Conservation (phyloP, 2,113 vertebrate species). For the Ardeotis arabs region DNA sequence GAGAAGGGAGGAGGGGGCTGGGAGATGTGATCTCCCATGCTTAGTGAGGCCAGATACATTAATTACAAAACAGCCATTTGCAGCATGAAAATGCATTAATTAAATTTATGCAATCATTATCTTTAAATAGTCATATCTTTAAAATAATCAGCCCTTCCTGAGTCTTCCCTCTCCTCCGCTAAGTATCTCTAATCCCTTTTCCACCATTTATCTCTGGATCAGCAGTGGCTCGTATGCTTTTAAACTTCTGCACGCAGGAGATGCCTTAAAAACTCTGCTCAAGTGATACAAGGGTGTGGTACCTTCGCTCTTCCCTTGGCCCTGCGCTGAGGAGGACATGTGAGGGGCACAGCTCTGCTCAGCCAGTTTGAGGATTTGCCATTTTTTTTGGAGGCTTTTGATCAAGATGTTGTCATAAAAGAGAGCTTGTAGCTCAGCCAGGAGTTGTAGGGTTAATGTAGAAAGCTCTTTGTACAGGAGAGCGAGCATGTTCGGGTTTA, state of each 20-base stretch:
- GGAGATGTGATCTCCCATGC: constrained; percentile 81
- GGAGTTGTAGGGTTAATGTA: background rate
- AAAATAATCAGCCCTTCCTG: constrained; percentile 81
- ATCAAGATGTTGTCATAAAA: background rate
- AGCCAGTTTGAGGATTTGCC: background rate
- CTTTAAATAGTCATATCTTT: constrained; percentile 99
- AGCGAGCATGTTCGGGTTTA: background rate
- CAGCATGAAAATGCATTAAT: constrained; percentile 98
- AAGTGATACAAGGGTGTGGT: background rate
- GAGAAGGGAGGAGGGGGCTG: constrained; percentile 9
- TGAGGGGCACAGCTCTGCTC: background rate
- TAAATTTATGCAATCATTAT: constrained; percentile 99
- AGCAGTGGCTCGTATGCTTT: background rate
- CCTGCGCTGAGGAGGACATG: background rate
- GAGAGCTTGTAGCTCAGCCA: background rate
- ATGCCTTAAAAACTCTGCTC: background rate
- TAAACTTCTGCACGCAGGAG: background rate
- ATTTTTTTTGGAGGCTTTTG: background rate
- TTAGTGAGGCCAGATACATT: constrained; percentile 84
- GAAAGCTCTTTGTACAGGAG: background rate
- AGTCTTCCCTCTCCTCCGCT: constrained; percentile 60
- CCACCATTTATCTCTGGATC: constrained; percentile 68
- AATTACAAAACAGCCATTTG: constrained; percentile 91
- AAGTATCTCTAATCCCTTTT: constrained; percentile 71
- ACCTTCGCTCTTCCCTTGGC: background rate